phyloP scores from a whole-genome alignment of 2,113 vertebrate genomes.

The Garra rufa region DNA sequence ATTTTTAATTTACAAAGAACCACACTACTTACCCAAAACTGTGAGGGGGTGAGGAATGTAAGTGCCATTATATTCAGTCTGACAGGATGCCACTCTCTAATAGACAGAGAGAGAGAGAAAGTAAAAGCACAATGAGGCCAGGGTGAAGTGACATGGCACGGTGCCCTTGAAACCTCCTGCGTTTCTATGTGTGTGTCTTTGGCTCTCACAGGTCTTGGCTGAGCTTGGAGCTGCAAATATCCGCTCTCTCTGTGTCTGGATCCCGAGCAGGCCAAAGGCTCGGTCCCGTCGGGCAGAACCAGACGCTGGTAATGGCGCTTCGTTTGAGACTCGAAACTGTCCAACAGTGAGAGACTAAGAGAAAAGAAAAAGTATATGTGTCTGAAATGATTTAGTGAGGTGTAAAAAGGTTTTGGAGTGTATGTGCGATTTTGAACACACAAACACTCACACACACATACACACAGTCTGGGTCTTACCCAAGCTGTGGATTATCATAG shows the following conservation, averaged over 20 bases:
- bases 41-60: conserved; percentile 48
- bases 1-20: background rate
- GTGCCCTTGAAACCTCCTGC: background rate
- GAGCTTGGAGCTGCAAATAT: conserved; percentile 58
- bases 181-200: conserved; percentile 19
- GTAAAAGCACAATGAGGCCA: conserved; percentile 11
- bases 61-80: conserved; percentile 61
- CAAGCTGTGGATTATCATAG: conserved; percentile 63
- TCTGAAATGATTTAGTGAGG: background rate
- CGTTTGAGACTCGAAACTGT: conserved; percentile 63
- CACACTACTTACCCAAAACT: conserved; percentile 60
- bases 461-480: conserved; percentile 56
- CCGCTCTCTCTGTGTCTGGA: conserved; percentile 54
- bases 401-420: background rate
- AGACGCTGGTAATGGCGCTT: conserved; percentile 57
- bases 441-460: background rate
- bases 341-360: conserved; percentile 60
- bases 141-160: background rate
- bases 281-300: background rate
- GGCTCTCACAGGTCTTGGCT: conserved; percentile 20
- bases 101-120: background rate
- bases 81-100: conserved; percentile 8
- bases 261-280: conserved; percentile 43
- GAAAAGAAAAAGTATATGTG: conserved; percentile 15
- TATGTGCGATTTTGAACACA: background rate